A percentile compares a stretch with the other conserved stretches of the same genome.
phyloP scores from a whole-genome alignment of 2,888 invertebrate species.

The Agonum fuliginosum region DNA sequence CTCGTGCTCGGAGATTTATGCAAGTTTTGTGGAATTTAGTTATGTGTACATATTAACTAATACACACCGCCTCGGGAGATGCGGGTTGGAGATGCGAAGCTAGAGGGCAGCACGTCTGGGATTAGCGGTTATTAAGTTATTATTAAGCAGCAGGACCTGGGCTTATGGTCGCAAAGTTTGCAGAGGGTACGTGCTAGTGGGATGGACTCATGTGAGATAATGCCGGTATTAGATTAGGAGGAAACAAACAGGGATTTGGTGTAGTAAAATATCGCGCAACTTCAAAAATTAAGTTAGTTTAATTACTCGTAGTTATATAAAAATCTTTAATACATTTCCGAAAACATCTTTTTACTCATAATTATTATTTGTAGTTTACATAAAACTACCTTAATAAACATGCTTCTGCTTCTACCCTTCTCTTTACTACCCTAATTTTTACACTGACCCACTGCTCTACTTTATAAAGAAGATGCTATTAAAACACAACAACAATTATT shows the following conservation, averaged over 20 bases:
- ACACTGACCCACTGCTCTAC: too few relatives aligned
- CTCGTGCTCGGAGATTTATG: conserved; percentile 49
- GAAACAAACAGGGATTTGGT: not conserved
- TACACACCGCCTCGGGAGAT: conserved; percentile 20
- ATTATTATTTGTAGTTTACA: too few relatives aligned
- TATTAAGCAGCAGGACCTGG: conserved; percentile 18
- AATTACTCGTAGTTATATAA: too few relatives aligned
- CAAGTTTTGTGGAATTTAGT: conserved; percentile 55
- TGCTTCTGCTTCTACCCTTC: too few relatives aligned
- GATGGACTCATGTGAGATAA: conserved; percentile 20
- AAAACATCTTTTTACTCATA: not conserved
- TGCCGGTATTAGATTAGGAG: not conserved
- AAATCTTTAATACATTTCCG: too few relatives aligned
- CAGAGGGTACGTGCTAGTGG: not conserved
- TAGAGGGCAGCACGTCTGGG: not conserved
- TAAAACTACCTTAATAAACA: too few relatives aligned
- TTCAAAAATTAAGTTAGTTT: too few relatives aligned
- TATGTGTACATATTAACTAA: conserved; percentile 48
- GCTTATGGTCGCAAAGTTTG: conserved; percentile 3
- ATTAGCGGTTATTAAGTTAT: conserved; percentile 46
- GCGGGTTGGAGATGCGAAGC: not conserved
- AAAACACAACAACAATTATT: too few relatives aligned
- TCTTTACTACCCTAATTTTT: too few relatives aligned
- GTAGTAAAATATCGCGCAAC: too few relatives aligned
- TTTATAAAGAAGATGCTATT: too few relatives aligned